Conservation (phyloP, 2,113 vertebrate species). For the Struthidea cinerea region DNA sequence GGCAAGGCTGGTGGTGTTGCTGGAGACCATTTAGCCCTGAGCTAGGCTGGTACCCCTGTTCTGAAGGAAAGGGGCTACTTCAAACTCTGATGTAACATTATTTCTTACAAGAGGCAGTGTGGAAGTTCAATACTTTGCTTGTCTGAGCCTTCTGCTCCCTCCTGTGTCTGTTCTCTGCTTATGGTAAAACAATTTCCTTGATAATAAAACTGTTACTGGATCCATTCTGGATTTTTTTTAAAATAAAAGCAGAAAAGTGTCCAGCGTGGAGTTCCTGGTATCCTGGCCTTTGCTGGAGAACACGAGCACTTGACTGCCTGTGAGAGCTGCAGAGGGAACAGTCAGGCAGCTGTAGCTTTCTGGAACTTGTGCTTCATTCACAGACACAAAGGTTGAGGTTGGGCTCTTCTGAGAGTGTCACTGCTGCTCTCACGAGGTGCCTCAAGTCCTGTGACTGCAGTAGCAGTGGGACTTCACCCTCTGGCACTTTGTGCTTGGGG, state of each 20-base stretch:
- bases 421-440: fast-evolving
- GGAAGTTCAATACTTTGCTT: slow-evolving; percentile 24
- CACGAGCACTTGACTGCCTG: fast-evolving
- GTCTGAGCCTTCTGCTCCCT: slow-evolving; percentile 59
- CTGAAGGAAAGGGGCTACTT: background rate
- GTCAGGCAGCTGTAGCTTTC: background rate
- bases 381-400: fast-evolving
- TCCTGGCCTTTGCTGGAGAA: background rate
- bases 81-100: slow-evolving; percentile 1
- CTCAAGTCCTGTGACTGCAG: background rate
- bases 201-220: slow-evolving; percentile 64
- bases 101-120: background rate
- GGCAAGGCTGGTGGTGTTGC: background rate
- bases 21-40: background rate
- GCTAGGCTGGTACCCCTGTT: background rate
- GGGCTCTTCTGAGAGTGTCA: fast-evolving
- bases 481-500: background rate
- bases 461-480: background rate
- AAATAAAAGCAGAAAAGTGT: slow-evolving; percentile 65
- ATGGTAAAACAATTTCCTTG: slow-evolving; percentile 51
- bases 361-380: background rate
- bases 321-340: background rate
- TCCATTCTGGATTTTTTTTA: slow-evolving; percentile 63
- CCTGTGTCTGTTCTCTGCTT: slow-evolving; percentile 55
- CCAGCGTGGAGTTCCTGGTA: background rate